These are phyloP conservation scores for Fopius arisanus DNA, from an alignment of 1,140 invertebrate genomes.

Conservation along the genomic window DNA sequence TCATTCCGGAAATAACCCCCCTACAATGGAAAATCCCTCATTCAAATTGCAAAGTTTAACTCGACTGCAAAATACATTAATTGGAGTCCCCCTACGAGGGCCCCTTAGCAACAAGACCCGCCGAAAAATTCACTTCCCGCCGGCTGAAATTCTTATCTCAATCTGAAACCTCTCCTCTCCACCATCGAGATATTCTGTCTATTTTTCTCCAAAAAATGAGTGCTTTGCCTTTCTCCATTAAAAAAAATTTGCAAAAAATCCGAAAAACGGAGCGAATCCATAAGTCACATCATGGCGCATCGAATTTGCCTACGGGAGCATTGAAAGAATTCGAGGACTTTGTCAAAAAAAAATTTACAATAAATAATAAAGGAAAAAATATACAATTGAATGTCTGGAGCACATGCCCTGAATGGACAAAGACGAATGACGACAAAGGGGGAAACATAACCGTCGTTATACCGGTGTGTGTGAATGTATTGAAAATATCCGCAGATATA, in stretches of 20 bases:
- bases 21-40: not conserved
- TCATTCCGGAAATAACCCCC: not conserved
- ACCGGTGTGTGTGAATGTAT: not conserved
- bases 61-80: not conserved
- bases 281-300: conserved; percentile 13
- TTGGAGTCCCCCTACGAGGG: conserved; percentile 29
- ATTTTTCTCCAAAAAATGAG: not conserved
- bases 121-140: not conserved
- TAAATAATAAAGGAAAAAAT: conserved; percentile 18
- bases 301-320: too few relatives aligned
- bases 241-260: too few relatives aligned
- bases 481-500: not conserved
- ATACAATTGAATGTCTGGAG: conserved; percentile 4
- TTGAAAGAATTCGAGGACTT: too few relatives aligned
- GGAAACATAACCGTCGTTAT: conserved; percentile 14
- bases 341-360: not conserved
- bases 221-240: not conserved
- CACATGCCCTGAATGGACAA: conserved; percentile 22
- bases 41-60: not conserved
- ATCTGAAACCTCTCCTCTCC: not conserved
- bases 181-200: not conserved
- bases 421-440: conserved; percentile 4
- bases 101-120: conserved; percentile 48
- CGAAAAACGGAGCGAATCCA: conserved; percentile 9
- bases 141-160: not conserved